Conservation (phyloP, 2,797 vertebrate genomes). For the Phoeniculus purpureus region DNA sequence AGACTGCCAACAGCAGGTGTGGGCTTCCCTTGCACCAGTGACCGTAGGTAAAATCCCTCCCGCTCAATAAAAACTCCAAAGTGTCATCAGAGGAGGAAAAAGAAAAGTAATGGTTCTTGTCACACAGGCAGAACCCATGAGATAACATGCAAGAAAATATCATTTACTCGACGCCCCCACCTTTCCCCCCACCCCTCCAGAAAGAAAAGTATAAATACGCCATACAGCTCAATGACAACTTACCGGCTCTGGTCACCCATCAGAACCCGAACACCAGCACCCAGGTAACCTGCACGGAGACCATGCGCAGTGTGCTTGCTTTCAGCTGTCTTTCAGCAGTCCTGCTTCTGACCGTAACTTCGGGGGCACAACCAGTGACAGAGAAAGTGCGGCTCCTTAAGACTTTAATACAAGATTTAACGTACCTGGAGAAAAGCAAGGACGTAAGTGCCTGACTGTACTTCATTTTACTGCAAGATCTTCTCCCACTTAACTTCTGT, state of each 20-base stretch:
- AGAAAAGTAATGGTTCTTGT: conserved; percentile 80
- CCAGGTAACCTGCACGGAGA: conserved; percentile 49
- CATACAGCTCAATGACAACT: conserved; percentile 55
- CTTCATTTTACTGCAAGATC: neutral
- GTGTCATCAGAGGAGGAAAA: conserved; percentile 87
- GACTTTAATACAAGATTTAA: conserved; percentile 38
- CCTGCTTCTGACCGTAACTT: conserved; percentile 43
- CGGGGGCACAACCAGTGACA: neutral
- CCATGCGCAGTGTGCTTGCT: conserved; percentile 69
- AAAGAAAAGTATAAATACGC: conserved; percentile 81
- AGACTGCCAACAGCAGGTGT: conserved; percentile 66
- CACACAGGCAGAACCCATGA: conserved; percentile 78
- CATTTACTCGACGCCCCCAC: conserved; percentile 78
- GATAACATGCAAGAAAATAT: conserved; percentile 83
- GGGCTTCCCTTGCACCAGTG: conserved; percentile 74
- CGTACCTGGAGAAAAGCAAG: neutral
- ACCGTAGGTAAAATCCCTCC: conserved; percentile 82
- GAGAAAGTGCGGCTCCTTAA: neutral
- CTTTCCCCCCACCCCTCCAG: conserved; percentile 76
- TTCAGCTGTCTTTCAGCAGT: conserved; percentile 62
- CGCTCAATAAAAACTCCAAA: conserved; percentile 87
- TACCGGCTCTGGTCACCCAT: conserved; percentile 33
- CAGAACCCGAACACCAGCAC: conserved; percentile 19
- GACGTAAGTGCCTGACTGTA: conserved; percentile 64
- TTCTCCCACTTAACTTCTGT: neutral